Percentiles rank a stretch among this genome's conserved stretches.
These are phyloP conservation scores for Palythoa heliodiscus DNA, from an alignment of 92 coral and sea anemone species.

Conservation along the genomic window DNA sequence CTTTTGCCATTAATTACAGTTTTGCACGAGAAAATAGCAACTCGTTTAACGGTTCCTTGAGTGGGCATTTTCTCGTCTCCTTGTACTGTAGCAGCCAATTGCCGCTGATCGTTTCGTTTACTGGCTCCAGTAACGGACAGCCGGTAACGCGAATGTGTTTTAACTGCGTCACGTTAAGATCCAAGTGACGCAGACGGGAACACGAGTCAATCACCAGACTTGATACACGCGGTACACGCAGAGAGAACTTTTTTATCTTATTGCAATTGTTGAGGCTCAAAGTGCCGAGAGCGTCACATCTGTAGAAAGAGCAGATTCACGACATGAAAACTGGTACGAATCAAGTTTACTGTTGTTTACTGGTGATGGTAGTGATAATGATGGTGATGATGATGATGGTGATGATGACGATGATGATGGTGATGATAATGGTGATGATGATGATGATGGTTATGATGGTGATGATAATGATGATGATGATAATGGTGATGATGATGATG, in stretches of 20 bases:
- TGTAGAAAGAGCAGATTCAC: background rate
- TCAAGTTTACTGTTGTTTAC: background rate
- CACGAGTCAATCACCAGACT: constrained; percentile 73
- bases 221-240: constrained; percentile 60
- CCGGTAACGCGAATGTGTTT: constrained; percentile 52
- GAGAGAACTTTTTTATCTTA: constrained; percentile 63
- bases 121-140: constrained; percentile 64
- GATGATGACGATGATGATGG: too few relatives aligned
- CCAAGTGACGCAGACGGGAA: constrained; percentile 53
- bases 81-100: background rate
- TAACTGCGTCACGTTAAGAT: constrained; percentile 56
- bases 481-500: too few relatives aligned
- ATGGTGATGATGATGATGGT: too few relatives aligned
- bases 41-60: background rate
- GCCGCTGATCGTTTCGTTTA: constrained; percentile 27
- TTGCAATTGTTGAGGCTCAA: constrained; percentile 66
- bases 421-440: too few relatives aligned
- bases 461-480: too few relatives aligned
- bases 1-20: background rate
- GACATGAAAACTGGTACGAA: too few relatives aligned
- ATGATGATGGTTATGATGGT: too few relatives aligned
- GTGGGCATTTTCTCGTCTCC: background rate
- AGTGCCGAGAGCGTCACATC: constrained; percentile 62
- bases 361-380: background rate
- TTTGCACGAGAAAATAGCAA: background rate